Evolutionary conservation across 2,888 invertebrate genomes (phyloP).

Genomic region (Nomada hirtipes): DNA sequence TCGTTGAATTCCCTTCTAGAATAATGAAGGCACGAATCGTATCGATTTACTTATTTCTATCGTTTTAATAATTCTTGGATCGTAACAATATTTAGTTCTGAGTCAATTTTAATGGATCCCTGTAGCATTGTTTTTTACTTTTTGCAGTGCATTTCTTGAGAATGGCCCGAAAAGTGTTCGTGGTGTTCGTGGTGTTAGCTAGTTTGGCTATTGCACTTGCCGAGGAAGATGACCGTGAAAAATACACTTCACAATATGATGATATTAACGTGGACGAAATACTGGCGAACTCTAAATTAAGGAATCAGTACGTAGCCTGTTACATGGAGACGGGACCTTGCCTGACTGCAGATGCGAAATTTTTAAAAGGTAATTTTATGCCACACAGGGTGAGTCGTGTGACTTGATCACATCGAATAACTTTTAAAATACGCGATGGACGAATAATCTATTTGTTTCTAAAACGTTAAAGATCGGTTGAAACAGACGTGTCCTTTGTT

Average conservation of each 20-base stretch:
- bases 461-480: too few species aligned
- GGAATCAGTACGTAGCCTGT: slow-evolving; percentile 78
- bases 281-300: slow-evolving; percentile 73
- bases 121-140: not conserved
- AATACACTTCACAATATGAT: slow-evolving; percentile 76
- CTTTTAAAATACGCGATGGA: too few species aligned
- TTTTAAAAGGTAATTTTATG: slow-evolving; percentile 72
- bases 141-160: not conserved
- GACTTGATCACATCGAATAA: too few species aligned
- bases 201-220: slow-evolving; percentile 24
- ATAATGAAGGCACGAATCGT: too few species aligned
- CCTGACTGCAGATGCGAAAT: slow-evolving; percentile 73
- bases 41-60: too few species aligned
- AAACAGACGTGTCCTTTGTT: too few species aligned
- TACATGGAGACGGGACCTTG: slow-evolving; percentile 74
- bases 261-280: slow-evolving; percentile 76
- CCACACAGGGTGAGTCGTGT: not conserved
- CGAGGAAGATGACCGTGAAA: slow-evolving; percentile 47
- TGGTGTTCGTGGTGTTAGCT: not conserved
- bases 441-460: too few species aligned
- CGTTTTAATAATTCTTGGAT: too few species aligned
- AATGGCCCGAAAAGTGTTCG: not conserved
- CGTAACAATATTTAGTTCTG: not conserved
- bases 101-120: not conserved
- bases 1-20: too few species aligned